phyloP scores from a whole-genome alignment of 1,140 invertebrate genomes.

The Heliconius hewitsoni region DNA sequence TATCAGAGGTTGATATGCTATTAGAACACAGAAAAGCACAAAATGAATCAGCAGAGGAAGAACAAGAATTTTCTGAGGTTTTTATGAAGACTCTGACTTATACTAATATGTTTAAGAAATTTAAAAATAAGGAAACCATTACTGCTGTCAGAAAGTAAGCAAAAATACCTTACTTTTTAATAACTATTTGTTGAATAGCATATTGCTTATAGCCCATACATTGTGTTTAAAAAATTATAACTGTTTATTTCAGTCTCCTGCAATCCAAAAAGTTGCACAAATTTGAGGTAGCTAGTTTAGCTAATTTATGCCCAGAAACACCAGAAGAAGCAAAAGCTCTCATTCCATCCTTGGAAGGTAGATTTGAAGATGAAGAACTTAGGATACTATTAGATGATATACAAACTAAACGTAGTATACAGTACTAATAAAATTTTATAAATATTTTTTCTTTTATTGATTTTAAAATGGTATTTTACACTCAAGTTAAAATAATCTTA shows the following conservation, averaged over 20 bases:
- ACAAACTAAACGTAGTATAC: constrained; percentile 98
- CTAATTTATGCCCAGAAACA: constrained; percentile 98
- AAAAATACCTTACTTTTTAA: neutral
- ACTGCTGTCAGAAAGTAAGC: constrained; percentile 93
- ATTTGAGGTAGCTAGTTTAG: constrained; percentile 98
- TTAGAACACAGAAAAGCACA: constrained; percentile 98
- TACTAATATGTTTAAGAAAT: constrained; percentile 96
- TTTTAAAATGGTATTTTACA: constrained; percentile 5
- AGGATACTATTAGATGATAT: constrained; percentile 97
- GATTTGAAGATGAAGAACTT: constrained; percentile 98
- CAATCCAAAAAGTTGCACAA: constrained; percentile 98
- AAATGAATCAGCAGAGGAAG: constrained; percentile 98
- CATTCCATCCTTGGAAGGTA: constrained; percentile 96
- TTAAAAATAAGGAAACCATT: constrained; percentile 99
- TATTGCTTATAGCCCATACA: neutral
- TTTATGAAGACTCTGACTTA: constrained; percentile 99
- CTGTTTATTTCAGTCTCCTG: constrained; percentile 87
- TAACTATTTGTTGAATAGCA: neutral
- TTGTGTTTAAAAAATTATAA: neutral
- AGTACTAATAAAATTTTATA: constrained; percentile 86
- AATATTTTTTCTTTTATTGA: neutral
- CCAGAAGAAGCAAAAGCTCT: constrained; percentile 98
- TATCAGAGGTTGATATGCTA: constrained; percentile 99
- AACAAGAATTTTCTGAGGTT: constrained; percentile 98
- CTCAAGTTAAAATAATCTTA: neutral